Conservation (phyloP, 2,113 vertebrate genomes). For the Hassar affinis region DNA sequence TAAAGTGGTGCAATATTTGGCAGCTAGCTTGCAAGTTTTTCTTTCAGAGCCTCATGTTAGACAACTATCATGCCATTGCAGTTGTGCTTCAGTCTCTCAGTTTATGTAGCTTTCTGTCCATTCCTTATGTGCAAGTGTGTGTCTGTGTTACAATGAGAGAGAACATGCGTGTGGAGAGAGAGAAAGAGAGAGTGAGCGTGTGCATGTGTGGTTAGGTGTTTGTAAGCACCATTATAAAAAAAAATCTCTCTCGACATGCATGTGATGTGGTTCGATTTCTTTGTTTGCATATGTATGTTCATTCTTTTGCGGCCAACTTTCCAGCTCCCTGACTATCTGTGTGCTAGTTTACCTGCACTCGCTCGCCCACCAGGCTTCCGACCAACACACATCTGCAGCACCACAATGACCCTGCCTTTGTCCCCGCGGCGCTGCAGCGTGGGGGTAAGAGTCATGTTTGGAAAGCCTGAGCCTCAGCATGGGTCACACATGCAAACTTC, state of each 20-base stretch:
- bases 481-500: background rate
- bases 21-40: background rate
- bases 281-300: constrained; percentile 18
- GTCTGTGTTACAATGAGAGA: background rate
- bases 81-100: constrained; percentile 32
- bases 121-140: constrained; percentile 19
- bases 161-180: no score
- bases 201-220: background rate
- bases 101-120: constrained; percentile 5
- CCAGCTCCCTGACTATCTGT: constrained; percentile 80
- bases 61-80: background rate
- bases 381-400: constrained; percentile 65
- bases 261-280: constrained; percentile 29
- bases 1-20: background rate
- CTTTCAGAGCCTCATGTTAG: constrained; percentile 1
- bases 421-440: constrained; percentile 80
- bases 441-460: constrained; percentile 73
- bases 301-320: constrained; percentile 49
- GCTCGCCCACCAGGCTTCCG: constrained; percentile 72
- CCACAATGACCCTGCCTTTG: constrained; percentile 73
- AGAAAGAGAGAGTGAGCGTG: background rate
- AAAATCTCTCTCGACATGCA: constrained; percentile 15
- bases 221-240: background rate
- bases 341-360: constrained; percentile 80
- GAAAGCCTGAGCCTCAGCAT: background rate